Evolutionary conservation across 2,797 vertebrate species (phyloP), one percentile per base, ranked within the genome.

Genomic region (Momotus momota): DNA sequence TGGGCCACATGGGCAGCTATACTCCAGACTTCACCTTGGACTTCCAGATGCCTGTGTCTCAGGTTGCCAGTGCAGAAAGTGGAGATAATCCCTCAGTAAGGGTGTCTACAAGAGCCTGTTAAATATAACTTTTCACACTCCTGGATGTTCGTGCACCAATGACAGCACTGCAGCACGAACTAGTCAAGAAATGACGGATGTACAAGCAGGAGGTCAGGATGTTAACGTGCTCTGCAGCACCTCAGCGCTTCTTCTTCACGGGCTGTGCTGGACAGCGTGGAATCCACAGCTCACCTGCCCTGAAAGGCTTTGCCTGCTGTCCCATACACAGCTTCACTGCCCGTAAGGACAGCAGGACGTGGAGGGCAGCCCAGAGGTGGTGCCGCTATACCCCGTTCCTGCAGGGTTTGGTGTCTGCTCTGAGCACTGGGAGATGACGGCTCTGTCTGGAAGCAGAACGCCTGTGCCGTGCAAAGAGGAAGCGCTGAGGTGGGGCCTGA

Each of bases 221-320:
- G 41, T 58, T 35, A 22, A 54, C 16, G 29, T 1, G 51, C 12
- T 49, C 48, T 35, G 61, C 31, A 19, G 45, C 4, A 41, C 58
- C 73, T 62, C 69, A 48, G 40, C 40, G 6, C 48, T 38, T 14
- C 1, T 38, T 26, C 64, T 38, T 65, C 48, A 4, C 31, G 46
- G 31, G 12, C 84, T 14, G 0, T 13, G 9, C 48, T 20, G n/a
- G 23, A 9, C 71, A 66, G 43, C 46, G 2, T 0, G 3, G 8
- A 33, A 25, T 20, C 61, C 48, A 27, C 62, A 26, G 15, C 71
- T 46, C 40, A 1, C 33, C 2, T 7, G 43, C 48, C 27, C 70
- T 17, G 40, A 10, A 55, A 33, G 70, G 49, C 3, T 58, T 14
- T 21, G 22, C 70, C 70, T 74, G 54, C 41, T 80, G 3, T 8